Evolutionary conservation across 2,888 invertebrate species (phyloP), one percentile per base, ranked within the genome.

Genomic region (Orchesella flavescens): DNA sequence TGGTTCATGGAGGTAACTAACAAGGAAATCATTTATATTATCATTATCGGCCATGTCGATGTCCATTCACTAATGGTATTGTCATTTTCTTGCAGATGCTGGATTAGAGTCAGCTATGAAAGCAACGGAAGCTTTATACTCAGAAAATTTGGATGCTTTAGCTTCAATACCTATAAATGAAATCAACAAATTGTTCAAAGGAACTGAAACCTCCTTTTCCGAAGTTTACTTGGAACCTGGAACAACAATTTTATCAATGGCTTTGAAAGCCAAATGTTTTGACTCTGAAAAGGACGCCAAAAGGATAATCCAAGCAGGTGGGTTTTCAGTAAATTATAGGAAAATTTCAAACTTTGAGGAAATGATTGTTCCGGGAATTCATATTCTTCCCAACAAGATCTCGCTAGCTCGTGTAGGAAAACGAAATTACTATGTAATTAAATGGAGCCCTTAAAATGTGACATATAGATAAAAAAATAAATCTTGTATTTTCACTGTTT

Each of bases 1-100:
- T 99, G 61, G 97, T 99, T 9, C 99, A 99, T 91, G 99, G 98
- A 90, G 94, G 94, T 94, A 91, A 34, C 7, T 2, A 34, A 34
- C 3, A 7, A 34, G 7, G 34, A 34, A 2, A 4, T 7, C 2
- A 7, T 34, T 34, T 34, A 34, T 4, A 34, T 34, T n/a, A n/a
- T n/a, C n/a, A n/a, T n/a, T n/a, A n/a, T n/a, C n/a, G n/a, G 34
- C 34, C 2, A 34, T 34, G 2, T 34, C 34, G 7, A 4, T 34
- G 34, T n/a, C n/a, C 34, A 34, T 34, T n/a, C n/a, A n/a, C n/a
- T n/a, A n/a, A 34, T 34, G 34, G 34, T 34, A n/a, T n/a, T n/a
- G n/a, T 34, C 34, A 34, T 34, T 34, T 34, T 77, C 86, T 91
- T 91, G 0, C 90, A 96, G 95, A 94, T 89, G 90, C 92, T 76